A percentile compares a stretch with the other conserved stretches of the same genome.
Evolutionary conservation across 2,888 invertebrate genomes (phyloP).

Genomic region (Lamellibrachia satsuma): DNA sequence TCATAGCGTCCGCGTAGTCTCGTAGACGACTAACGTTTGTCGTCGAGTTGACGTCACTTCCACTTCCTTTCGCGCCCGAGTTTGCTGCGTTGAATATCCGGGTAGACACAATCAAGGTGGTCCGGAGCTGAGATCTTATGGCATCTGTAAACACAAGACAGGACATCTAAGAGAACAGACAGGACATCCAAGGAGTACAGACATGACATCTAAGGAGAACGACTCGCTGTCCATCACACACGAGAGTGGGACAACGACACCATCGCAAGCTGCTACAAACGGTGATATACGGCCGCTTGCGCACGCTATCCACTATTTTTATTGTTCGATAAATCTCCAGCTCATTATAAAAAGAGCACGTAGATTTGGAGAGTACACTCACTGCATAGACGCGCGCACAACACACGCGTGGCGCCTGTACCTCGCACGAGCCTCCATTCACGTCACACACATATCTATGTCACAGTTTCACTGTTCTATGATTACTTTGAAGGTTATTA

Average conservation of each 20-base stretch:
- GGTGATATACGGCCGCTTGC: background rate
- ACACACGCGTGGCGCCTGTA: background rate
- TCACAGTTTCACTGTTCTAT: background rate
- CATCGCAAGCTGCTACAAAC: background rate
- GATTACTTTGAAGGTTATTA: background rate
- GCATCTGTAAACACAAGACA: background rate
- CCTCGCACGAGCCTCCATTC: background rate
- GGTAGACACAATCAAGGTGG: background rate
- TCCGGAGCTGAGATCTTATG: background rate
- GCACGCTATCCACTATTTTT: background rate
- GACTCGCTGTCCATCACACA: background rate
- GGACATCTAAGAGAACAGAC: background rate
- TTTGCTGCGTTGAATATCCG: constrained; percentile 13
- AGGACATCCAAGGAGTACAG: background rate
- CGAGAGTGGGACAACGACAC: too few species aligned
- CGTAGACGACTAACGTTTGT: background rate
- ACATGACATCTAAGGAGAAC: background rate
- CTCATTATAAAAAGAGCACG: background rate
- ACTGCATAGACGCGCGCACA: background rate
- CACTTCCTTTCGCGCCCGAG: background rate
- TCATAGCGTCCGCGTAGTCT: background rate
- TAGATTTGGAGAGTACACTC: background rate
- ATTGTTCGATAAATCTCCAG: background rate
- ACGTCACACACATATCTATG: background rate
- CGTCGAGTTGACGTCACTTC: background rate